A percentile compares a stretch with the other conserved stretches of the same genome.
Conservation (phyloP, 92 coral and sea anemone genomes). For the Epizoanthus illoricatus region DNA sequence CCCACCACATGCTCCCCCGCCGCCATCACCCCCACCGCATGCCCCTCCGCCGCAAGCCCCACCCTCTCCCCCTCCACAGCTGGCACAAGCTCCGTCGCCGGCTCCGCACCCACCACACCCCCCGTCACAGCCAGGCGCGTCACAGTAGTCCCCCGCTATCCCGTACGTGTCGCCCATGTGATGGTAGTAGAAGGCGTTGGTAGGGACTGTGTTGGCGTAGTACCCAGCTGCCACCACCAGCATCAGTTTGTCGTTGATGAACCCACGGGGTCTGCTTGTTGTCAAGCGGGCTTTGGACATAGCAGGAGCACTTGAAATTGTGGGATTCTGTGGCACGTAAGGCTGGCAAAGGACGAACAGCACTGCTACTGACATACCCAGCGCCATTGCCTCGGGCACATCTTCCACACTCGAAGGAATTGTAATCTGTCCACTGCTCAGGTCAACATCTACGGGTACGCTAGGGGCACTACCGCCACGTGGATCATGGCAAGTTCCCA, state of each 20-base stretch:
- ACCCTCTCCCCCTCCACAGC: constrained; percentile 15
- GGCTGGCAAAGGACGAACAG: constrained; percentile 72
- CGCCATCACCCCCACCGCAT: constrained; percentile 24
- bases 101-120: constrained; percentile 44
- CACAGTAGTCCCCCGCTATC: constrained; percentile 12
- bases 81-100: constrained; percentile 22
- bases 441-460: constrained; percentile 38
- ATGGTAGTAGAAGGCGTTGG: constrained; percentile 35
- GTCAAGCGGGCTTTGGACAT: neutral
- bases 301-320: constrained; percentile 33
- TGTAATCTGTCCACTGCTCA: constrained; percentile 39
- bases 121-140: constrained; percentile 38
- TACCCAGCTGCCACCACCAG: constrained; percentile 61
- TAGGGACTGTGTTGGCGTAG: constrained; percentile 54
- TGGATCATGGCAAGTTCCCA: constrained; percentile 36
- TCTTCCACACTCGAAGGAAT: constrained; percentile 53
- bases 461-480: neutral
- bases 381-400: constrained; percentile 71
- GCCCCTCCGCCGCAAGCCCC: constrained; percentile 32
- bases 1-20: constrained; percentile 30
- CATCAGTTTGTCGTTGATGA: constrained; percentile 41
- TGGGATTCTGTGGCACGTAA: constrained; percentile 25
- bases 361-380: constrained; percentile 68
- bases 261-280: constrained; percentile 37
- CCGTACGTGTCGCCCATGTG: constrained; percentile 18